These are phyloP conservation scores for Drosophila sechellia DNA, from an alignment of 1,140 invertebrate genomes.

Conservation along the genomic window DNA sequence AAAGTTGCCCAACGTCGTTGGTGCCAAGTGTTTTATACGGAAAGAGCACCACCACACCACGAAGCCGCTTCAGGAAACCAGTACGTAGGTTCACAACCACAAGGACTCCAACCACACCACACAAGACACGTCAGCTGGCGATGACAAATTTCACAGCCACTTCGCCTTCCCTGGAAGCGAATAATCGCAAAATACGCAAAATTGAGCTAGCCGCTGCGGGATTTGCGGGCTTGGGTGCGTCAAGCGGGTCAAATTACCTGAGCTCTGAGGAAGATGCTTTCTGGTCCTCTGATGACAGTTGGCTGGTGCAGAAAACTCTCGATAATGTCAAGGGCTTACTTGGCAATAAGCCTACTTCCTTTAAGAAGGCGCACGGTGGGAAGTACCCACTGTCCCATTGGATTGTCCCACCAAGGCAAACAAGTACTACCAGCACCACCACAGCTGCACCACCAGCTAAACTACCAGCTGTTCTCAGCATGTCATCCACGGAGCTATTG, in stretches of 20 bases:
- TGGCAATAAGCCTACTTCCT: conserved; percentile 28
- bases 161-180: conserved; percentile 36
- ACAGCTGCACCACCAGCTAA: not conserved
- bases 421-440: not conserved
- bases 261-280: conserved; percentile 9
- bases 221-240: not conserved
- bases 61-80: not conserved
- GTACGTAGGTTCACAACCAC: not conserved
- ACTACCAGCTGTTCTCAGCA: conserved; percentile 1
- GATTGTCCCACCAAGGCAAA: not conserved
- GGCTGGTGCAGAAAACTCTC: conserved; percentile 40
- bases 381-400: conserved; percentile 13
- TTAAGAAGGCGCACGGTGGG: conserved; percentile 32
- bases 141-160: conserved; percentile 12
- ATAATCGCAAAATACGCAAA: conserved; percentile 68
- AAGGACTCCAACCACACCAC: not conserved
- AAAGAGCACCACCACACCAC: not conserved
- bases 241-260: not conserved
- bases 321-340: conserved; percentile 43
- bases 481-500: conserved; percentile 19
- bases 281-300: conserved; percentile 52
- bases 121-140: not conserved
- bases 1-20: not conserved
- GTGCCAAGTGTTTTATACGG: conserved; percentile 42
- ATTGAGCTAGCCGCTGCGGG: conserved; percentile 22